phyloP scores from a whole-genome alignment of 1,140 invertebrate species.

The Leguminivora glycinivorella region DNA sequence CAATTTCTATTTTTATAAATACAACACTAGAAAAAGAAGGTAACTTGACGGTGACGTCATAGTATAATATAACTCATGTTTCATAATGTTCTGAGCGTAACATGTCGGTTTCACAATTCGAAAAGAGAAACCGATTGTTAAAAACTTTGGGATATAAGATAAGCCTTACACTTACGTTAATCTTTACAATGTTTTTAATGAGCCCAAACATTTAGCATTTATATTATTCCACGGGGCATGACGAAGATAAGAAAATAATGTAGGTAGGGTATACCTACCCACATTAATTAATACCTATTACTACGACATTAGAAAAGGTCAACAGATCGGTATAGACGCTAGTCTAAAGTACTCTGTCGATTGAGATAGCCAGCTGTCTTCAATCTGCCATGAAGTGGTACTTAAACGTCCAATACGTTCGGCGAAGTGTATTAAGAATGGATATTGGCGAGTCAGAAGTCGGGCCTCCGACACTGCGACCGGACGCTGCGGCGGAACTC shows the following conservation, averaged over 20 bases:
- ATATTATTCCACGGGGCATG: no score
- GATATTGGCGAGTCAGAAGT: slow-evolving; percentile 41
- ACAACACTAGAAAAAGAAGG: no score
- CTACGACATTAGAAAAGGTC: neutral
- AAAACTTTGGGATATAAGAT: no score
- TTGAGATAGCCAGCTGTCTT: neutral
- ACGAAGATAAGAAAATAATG: neutral
- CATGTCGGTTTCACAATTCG: no score
- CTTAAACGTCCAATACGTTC: slow-evolving; percentile 27
- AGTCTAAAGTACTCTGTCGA: neutral
- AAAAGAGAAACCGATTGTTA: no score
- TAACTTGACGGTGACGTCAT: no score
- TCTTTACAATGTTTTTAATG: no score
- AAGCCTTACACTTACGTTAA: no score
- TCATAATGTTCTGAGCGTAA: no score
- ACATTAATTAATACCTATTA: neutral
- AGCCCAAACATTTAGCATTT: no score
- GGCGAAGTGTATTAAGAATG: slow-evolving; percentile 39
- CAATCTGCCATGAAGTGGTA: slow-evolving; percentile 9
- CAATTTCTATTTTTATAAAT: no score
- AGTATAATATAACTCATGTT: no score
- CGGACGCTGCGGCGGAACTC: slow-evolving; percentile 12
- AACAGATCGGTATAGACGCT: neutral
- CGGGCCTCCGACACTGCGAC: slow-evolving; percentile 29
- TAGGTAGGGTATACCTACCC: neutral